Percentiles rank a stretch among this genome's conserved stretches.
Evolutionary conservation across 2,888 invertebrate species (phyloP).

Genomic region (Stratiomys singularior): DNA sequence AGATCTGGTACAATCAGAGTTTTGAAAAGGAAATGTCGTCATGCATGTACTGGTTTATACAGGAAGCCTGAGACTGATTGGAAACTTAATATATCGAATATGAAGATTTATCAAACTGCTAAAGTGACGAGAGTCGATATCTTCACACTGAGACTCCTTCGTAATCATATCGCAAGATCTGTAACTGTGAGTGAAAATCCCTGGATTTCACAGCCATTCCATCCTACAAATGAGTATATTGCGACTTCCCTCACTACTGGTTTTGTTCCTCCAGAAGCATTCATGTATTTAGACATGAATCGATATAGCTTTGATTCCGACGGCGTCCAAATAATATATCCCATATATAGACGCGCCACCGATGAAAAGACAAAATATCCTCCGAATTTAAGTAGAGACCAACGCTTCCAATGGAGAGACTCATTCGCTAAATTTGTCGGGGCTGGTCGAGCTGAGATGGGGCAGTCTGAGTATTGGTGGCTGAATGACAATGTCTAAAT

Average conservation of each 20-base stretch:
- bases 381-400: not conserved
- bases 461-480: too few relatives aligned
- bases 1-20: slow-evolving; percentile 37
- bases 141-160: not conserved
- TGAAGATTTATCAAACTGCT: slow-evolving; percentile 9
- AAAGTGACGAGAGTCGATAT: slow-evolving; percentile 2
- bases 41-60: slow-evolving; percentile 13
- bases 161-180: slow-evolving; percentile 11
- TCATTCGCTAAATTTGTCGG: not conserved
- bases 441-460: not conserved
- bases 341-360: not conserved
- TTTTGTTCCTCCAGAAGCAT: slow-evolving; percentile 36
- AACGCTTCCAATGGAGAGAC: not conserved
- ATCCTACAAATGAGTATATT: not conserved
- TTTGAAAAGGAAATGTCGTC: slow-evolving; percentile 10
- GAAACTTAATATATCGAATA: not conserved
- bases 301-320: not conserved
- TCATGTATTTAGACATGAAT: slow-evolving; percentile 12
- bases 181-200: not conserved
- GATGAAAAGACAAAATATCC: not conserved
- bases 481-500: too few relatives aligned
- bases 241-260: not conserved
- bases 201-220: slow-evolving; percentile 6
- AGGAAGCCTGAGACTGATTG: slow-evolving; percentile 22
- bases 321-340: not conserved